Conservation (phyloP, 2,113 vertebrate species). For the Varanus salvator region DNA sequence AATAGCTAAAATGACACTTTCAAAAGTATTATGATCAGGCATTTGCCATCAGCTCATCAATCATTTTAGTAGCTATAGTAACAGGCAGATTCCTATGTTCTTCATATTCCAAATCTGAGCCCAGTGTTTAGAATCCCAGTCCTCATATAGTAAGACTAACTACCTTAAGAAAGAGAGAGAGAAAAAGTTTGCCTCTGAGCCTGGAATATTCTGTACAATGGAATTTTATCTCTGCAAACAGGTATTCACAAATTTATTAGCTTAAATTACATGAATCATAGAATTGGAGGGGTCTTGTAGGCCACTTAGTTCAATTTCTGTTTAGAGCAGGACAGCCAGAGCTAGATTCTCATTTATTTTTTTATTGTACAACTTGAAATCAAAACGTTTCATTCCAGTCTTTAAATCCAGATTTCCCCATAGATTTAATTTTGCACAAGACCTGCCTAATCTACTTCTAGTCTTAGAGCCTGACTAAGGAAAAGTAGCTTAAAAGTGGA, state of each 20-base stretch:
- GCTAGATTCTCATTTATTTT: too few relatives aligned
- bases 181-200: neutral
- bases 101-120: neutral
- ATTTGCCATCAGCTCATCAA: conserved; percentile 21
- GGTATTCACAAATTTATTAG: neutral
- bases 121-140: conserved; percentile 7
- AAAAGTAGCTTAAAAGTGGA: neutral
- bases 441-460: neutral
- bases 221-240: neutral
- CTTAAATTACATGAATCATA: neutral
- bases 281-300: neutral
- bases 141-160: neutral
- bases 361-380: too few relatives aligned
- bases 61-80: conserved; percentile 16
- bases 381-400: too few relatives aligned
- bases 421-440: too few relatives aligned
- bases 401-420: too few relatives aligned
- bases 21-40: conserved; percentile 37
- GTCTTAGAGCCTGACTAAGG: neutral
- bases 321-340: neutral
- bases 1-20: conserved; percentile 39
- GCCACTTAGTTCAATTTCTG: neutral
- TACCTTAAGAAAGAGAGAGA: neutral
- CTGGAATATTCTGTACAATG: neutral
- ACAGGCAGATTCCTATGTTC: conserved; percentile 11